These are phyloP conservation scores for Bombus balteatus DNA, from an alignment of 1,140 invertebrate species.

Conservation along the genomic window DNA sequence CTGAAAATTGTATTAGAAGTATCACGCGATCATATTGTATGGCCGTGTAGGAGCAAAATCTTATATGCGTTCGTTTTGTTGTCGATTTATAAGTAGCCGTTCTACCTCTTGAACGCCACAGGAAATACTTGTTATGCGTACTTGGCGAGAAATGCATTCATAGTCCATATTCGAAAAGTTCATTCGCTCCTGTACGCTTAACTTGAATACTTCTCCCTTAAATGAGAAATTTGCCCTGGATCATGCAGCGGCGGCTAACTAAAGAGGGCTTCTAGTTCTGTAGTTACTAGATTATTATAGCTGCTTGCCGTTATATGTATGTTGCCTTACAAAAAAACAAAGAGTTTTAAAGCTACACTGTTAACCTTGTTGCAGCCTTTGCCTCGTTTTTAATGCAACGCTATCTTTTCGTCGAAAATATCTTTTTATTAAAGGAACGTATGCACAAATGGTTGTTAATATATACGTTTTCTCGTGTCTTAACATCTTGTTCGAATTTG, in stretches of 20 bases:
- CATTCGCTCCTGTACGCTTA: slow-evolving; percentile 13
- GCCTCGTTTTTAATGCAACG: not conserved
- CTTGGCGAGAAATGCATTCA: slow-evolving; percentile 16
- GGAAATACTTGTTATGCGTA: not conserved
- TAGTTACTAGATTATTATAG: not conserved
- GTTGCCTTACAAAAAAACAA: not conserved
- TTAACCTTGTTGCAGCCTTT: not conserved
- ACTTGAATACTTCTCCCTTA: slow-evolving; percentile 17
- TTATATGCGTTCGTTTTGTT: not conserved
- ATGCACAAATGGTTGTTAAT: too few species aligned
- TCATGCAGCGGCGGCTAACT: not conserved
- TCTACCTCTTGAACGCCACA: not conserved
- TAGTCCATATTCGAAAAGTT: slow-evolving; percentile 27
- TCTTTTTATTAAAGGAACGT: too few species aligned
- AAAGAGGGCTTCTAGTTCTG: not conserved
- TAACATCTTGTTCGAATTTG: too few species aligned
- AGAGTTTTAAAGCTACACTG: not conserved
- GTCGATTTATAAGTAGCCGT: not conserved
- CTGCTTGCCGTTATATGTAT: not conserved
- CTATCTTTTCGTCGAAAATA: not conserved
- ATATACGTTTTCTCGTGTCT: too few species aligned
- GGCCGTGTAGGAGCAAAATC: not conserved
- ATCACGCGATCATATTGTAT: too few species aligned
- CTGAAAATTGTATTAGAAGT: not conserved
- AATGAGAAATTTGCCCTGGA: slow-evolving; percentile 9